Percentiles rank a stretch among this genome's conserved stretches.
phyloP scores from a whole-genome alignment of 2,888 invertebrate species.

The Masnerella sp. region DNA sequence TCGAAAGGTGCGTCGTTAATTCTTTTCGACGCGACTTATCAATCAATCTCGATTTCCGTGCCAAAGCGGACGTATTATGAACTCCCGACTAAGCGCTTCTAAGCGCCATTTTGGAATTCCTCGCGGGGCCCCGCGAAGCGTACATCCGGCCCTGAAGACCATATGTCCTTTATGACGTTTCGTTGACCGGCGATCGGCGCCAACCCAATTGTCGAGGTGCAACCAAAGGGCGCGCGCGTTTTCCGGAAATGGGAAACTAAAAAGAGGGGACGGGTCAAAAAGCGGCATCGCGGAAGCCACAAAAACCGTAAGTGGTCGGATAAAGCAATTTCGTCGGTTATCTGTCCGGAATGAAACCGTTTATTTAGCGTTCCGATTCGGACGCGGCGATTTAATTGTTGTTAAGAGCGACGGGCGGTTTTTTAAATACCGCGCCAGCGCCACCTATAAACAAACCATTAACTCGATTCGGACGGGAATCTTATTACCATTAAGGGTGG shows the following conservation, averaged over 20 bases:
- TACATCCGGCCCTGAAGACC: conserved; percentile 50
- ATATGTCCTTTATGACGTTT: conserved; percentile 52
- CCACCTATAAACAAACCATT: conserved; percentile 52
- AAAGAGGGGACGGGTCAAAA: background rate
- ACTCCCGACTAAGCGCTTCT: conserved; percentile 21
- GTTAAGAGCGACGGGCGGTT: conserved; percentile 21
- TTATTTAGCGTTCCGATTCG: conserved; percentile 36
- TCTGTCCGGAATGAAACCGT: conserved; percentile 24
- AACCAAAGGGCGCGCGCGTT: conserved; percentile 21
- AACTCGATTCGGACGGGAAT: conserved; percentile 41
- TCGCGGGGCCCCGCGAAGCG: conserved; percentile 27
- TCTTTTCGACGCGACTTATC: conserved; percentile 13
- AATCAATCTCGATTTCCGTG: background rate
- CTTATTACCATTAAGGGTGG: conserved; percentile 49
- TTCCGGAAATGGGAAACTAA: conserved; percentile 25
- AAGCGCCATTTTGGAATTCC: conserved; percentile 46
- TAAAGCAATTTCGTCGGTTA: conserved; percentile 29
- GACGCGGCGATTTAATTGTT: conserved; percentile 36
- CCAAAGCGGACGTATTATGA: conserved; percentile 6
- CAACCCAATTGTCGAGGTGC: conserved; percentile 33
- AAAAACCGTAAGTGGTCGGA: conserved; percentile 21
- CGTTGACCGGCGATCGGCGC: conserved; percentile 32
- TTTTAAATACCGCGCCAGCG: conserved; percentile 34
- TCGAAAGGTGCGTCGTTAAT: too few species aligned
- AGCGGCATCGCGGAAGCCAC: background rate